Evolutionary conservation across 2,113 vertebrate species (phyloP).

Genomic region (Cygnus buccinator): DNA sequence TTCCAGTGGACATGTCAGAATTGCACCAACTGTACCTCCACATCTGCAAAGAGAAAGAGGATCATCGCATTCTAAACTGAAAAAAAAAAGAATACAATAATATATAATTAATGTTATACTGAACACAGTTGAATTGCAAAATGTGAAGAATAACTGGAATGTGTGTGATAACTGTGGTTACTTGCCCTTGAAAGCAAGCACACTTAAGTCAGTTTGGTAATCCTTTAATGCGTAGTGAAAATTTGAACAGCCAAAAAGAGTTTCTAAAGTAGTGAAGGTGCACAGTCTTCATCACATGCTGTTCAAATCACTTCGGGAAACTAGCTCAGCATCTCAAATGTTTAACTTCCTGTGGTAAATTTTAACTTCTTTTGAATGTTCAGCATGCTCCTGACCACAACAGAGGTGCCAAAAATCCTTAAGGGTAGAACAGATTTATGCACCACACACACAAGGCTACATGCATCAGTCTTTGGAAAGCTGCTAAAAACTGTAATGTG

Average conservation of each 20-base stretch:
- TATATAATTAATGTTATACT: background rate
- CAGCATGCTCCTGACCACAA: background rate
- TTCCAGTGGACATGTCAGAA: slow-evolving; percentile 97
- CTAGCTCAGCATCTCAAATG: background rate
- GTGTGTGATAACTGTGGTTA: background rate
- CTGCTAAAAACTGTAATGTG: background rate
- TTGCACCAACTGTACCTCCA: slow-evolving; percentile 96
- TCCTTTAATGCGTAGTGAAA: background rate
- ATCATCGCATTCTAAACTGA: background rate
- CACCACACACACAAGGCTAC: background rate
- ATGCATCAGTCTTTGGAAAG: background rate
- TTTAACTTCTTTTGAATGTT: slow-evolving; percentile 18
- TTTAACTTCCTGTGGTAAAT: slow-evolving; percentile 31
- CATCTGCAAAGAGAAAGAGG: slow-evolving; percentile 79
- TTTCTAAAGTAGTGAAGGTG: background rate
- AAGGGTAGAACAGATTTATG: background rate
- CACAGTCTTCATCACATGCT: background rate
- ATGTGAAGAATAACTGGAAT: background rate
- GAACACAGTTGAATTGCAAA: background rate
- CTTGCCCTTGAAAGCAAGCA: background rate
- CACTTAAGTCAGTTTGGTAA: background rate
- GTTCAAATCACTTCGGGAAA: background rate
- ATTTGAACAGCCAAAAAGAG: background rate
- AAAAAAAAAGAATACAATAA: background rate
- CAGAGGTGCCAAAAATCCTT: background rate